Percentiles rank a stretch among this genome's conserved stretches.
Conservation (phyloP, 2,888 invertebrate species). For the Nemoura dubitans region DNA sequence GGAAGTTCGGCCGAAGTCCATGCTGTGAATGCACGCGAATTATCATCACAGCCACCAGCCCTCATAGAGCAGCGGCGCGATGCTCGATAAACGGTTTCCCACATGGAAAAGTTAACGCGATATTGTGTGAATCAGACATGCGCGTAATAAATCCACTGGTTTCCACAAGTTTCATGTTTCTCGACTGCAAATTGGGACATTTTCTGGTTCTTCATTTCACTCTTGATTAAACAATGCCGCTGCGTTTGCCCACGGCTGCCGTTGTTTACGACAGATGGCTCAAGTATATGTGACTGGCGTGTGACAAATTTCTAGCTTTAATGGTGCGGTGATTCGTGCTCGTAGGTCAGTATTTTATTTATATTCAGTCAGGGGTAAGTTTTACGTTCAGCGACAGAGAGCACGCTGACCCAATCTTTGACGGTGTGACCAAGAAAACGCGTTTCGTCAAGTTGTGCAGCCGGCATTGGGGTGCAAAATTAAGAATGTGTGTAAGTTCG, state of each 20-base stretch:
- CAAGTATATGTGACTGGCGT: neutral
- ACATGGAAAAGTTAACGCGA: conserved; percentile 27
- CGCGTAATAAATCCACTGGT: neutral
- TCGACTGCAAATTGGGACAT: neutral
- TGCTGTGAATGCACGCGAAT: neutral
- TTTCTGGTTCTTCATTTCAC: neutral
- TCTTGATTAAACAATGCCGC: neutral
- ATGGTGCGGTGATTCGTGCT: neutral
- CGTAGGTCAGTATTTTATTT: neutral
- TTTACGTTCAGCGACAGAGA: neutral
- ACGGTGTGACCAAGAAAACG: neutral
- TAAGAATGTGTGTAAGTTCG: neutral
- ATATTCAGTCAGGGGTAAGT: neutral
- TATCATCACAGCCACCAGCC: neutral
- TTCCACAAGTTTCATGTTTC: conserved; percentile 35
- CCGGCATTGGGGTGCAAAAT: neutral
- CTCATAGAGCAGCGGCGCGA: neutral
- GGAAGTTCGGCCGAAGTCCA: neutral
- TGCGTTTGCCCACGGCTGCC: conserved; percentile 1
- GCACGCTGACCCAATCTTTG: neutral
- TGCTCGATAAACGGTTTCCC: neutral
- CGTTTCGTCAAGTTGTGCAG: neutral
- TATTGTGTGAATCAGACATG: neutral
- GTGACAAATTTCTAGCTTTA: neutral
- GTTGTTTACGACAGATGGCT: conserved; percentile 28